A percentile compares a stretch with the other conserved stretches of the same genome.
These are phyloP conservation scores for Polietes domitor DNA, from an alignment of 2,888 invertebrate genomes.

Conservation along the genomic window DNA sequence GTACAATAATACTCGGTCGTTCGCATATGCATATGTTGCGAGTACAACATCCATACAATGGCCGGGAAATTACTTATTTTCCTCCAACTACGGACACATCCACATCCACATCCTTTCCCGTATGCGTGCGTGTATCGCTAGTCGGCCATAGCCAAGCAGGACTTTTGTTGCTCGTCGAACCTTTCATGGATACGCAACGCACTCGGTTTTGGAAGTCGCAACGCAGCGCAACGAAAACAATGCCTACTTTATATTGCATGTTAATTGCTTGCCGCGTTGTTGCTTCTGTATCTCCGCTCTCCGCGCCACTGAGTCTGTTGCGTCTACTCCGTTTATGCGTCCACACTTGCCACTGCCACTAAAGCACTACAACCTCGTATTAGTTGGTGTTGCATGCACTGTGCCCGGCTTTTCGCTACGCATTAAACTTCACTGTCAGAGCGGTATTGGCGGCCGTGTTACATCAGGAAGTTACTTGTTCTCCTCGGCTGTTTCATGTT, in stretches of 20 bases:
- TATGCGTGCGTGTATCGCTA: neutral
- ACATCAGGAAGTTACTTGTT: conserved; percentile 61
- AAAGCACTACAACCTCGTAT: neutral
- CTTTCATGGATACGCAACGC: conserved; percentile 35
- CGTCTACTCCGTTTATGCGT: neutral
- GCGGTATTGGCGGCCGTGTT: conserved; percentile 62
- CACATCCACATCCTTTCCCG: neutral
- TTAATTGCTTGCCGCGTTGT: conserved; percentile 39
- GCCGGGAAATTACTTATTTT: conserved; percentile 68
- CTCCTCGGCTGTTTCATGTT: conserved; percentile 36
- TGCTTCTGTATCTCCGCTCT: neutral
- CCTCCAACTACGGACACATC: conserved; percentile 31
- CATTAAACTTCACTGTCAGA: conserved; percentile 45
- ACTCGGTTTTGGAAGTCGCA: conserved; percentile 13
- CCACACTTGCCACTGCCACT: neutral
- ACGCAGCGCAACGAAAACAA: conserved; percentile 18
- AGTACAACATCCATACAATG: conserved; percentile 55
- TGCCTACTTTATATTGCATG: conserved; percentile 37
- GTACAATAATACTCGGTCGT: conserved; percentile 50
- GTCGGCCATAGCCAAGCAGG: neutral
- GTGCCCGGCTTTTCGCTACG: conserved; percentile 18
- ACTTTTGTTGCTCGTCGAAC: conserved; percentile 1
- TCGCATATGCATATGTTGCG: neutral
- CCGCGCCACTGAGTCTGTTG: neutral
- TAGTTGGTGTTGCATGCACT: neutral